Percentiles rank a stretch among this genome's conserved stretches.
These are phyloP conservation scores for Erannis defoliaria DNA, from an alignment of 2,888 invertebrate species.

Conservation along the genomic window DNA sequence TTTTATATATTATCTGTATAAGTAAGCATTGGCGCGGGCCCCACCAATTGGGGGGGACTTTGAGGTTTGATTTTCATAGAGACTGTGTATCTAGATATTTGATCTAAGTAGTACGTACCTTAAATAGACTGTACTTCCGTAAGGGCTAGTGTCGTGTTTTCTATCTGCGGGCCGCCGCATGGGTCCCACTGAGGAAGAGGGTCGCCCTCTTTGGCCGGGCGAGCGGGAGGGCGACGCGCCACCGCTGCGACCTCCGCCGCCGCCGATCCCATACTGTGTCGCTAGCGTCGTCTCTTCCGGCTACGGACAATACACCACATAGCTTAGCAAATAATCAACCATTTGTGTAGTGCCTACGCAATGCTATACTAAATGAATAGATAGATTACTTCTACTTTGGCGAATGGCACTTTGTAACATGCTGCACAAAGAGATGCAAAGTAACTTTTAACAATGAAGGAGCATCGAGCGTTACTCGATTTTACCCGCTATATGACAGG, in stretches of 20 bases:
- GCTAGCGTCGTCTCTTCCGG: conserved; percentile 76
- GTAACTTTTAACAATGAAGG: neutral
- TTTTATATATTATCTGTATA: no score
- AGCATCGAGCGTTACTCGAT: neutral
- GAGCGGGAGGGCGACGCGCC: conserved; percentile 75
- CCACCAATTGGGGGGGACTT: no score
- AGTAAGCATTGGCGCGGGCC: no score
- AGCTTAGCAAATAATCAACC: neutral
- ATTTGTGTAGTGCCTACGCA: neutral
- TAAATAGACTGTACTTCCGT: conserved; percentile 90
- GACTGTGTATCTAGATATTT: no score
- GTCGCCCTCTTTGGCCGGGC: conserved; percentile 74
- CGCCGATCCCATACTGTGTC: conserved; percentile 74
- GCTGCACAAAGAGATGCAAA: no score
- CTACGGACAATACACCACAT: conserved; percentile 65
- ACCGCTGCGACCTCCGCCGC: conserved; percentile 72
- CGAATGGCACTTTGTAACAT: neutral
- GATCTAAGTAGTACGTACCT: conserved; percentile 72
- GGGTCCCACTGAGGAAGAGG: conserved; percentile 88
- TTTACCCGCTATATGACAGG: neutral
- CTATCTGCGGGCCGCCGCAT: conserved; percentile 93
- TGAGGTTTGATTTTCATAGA: no score
- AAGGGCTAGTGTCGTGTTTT: conserved; percentile 94
- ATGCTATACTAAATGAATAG: neutral
- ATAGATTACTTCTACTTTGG: no score